Evolutionary conservation across 2,888 invertebrate genomes (phyloP).

Genomic region (Drosophila anomalata): DNA sequence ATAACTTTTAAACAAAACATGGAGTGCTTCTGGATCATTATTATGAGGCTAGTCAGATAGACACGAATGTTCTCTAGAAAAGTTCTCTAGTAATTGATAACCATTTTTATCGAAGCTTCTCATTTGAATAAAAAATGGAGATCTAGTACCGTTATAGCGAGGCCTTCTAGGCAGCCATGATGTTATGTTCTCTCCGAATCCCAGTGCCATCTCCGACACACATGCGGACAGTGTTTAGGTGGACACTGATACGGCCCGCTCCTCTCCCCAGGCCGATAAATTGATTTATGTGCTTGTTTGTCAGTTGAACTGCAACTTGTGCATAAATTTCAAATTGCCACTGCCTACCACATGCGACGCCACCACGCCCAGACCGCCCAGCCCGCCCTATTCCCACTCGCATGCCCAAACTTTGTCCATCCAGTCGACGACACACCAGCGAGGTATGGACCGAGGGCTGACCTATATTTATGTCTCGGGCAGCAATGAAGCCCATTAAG

Average conservation of each 20-base stretch:
- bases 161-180: too few relatives aligned
- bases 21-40: too few relatives aligned
- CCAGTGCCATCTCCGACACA: not conserved
- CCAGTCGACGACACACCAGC: not conserved
- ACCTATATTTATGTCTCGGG: not conserved
- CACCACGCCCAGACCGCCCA: slow-evolving; percentile 17
- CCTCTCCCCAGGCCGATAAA: slow-evolving; percentile 57
- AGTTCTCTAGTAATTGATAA: too few relatives aligned
- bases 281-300: slow-evolving; percentile 73
- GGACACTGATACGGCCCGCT: slow-evolving; percentile 12
- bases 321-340: slow-evolving; percentile 67
- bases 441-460: not conserved
- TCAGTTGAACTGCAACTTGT: slow-evolving; percentile 72
- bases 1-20: not conserved
- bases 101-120: too few relatives aligned
- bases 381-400: not conserved
- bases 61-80: too few relatives aligned
- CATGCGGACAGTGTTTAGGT: slow-evolving; percentile 16
- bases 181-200: too few relatives aligned
- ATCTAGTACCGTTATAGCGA: too few relatives aligned
- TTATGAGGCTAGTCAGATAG: not conserved
- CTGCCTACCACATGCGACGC: slow-evolving; percentile 34
- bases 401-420: slow-evolving; percentile 1
- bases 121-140: too few relatives aligned
- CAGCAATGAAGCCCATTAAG: not conserved